Conservation (phyloP, 2,113 vertebrate genomes). For the Promerops cafer region DNA sequence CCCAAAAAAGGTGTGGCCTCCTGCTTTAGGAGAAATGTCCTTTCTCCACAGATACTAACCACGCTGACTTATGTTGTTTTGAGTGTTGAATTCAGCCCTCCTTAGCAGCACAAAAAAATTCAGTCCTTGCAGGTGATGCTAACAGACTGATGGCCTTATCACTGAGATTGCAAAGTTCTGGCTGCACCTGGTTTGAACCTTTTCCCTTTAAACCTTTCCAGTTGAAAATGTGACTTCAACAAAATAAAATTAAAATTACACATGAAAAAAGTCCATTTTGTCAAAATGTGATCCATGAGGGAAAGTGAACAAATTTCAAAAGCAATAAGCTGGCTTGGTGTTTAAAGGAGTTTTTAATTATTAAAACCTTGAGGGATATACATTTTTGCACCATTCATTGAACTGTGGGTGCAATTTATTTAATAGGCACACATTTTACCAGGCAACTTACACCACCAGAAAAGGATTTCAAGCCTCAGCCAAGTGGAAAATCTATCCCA, state of each 20-base stretch:
- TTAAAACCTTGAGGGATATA: constrained; percentile 24
- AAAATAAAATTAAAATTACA: constrained; percentile 33
- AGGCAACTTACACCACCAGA: neutral
- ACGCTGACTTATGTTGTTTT: neutral
- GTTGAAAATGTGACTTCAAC: neutral
- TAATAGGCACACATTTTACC: constrained; percentile 23
- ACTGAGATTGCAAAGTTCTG: neutral
- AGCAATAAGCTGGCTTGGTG: neutral
- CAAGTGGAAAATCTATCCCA: constrained; percentile 61
- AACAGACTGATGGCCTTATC: neutral
- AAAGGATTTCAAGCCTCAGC: constrained; percentile 49
- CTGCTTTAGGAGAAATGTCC: neutral
- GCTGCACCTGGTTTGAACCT: neutral
- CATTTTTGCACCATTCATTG: constrained; percentile 39
- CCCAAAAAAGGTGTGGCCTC: neutral
- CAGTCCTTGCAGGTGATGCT: constrained; percentile 14
- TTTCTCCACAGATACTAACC: neutral
- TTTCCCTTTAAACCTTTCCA: neutral
- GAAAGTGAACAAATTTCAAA: constrained; percentile 8
- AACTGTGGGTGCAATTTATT: constrained; percentile 43
- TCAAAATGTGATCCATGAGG: neutral
- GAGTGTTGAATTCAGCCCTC: neutral
- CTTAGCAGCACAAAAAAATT: neutral
- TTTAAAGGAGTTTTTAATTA: constrained; percentile 33
- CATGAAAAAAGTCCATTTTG: constrained; percentile 5